A percentile compares a stretch with the other conserved stretches of the same genome.
phyloP scores from a whole-genome alignment of 2,888 invertebrate species.

The Limnephilus marmoratus region DNA sequence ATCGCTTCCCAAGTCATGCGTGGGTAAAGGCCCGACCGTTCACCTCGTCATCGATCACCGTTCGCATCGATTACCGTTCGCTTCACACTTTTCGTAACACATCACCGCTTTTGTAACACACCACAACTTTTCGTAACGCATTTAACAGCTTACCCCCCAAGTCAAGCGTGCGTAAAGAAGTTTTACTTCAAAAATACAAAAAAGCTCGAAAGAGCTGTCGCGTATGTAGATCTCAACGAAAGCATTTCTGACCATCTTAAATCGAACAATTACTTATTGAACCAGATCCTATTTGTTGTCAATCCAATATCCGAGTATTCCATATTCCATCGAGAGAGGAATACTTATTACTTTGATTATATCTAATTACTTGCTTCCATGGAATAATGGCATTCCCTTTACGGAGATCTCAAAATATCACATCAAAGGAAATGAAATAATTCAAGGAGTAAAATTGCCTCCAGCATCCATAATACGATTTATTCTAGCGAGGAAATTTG shows the following conservation, averaged over 20 bases:
- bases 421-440: neutral
- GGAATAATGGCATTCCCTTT: neutral
- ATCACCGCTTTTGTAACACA: too few relatives aligned
- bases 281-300: neutral
- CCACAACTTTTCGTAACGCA: too few relatives aligned
- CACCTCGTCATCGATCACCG: too few relatives aligned
- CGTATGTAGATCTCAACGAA: too few relatives aligned
- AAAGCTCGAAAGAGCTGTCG: too few relatives aligned
- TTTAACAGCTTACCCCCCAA: too few relatives aligned
- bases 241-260: neutral
- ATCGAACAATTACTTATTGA: neutral
- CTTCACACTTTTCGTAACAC: too few relatives aligned
- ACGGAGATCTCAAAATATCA: neutral
- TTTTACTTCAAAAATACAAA: too few relatives aligned
- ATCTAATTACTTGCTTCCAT: neutral
- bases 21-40: too few relatives aligned
- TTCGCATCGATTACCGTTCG: too few relatives aligned
- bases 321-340: neutral
- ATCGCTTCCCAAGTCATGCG: too few relatives aligned
- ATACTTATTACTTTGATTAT: neutral
- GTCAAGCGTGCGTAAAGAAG: too few relatives aligned
- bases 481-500: neutral
- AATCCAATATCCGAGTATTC: neutral
- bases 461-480: neutral
- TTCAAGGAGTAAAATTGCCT: neutral